These are phyloP conservation scores for Brachionus plicatilis DNA, from an alignment of 1,140 invertebrate genomes.

Conservation along the genomic window DNA sequence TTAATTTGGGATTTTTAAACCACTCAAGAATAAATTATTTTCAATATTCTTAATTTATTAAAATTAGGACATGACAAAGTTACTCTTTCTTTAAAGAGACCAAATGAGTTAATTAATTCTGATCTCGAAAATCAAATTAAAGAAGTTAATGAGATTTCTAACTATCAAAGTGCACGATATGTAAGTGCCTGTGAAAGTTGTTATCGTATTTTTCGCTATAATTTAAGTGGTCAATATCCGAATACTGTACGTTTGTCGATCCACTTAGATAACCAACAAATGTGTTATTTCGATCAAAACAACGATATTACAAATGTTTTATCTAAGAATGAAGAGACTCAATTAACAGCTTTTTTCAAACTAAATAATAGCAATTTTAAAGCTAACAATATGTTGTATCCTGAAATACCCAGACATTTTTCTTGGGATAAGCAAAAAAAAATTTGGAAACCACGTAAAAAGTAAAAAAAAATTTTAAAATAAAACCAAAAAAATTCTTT, in stretches of 20 bases:
- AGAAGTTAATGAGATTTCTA: constrained; percentile 41
- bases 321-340: background rate
- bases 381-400: background rate
- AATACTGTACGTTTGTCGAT: constrained; percentile 20
- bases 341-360: constrained; percentile 28
- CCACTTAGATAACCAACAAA: constrained; percentile 41
- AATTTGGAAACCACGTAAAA: background rate
- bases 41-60: constrained; percentile 38
- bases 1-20: background rate
- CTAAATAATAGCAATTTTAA: background rate
- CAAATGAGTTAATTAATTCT: background rate
- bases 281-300: constrained; percentile 26
- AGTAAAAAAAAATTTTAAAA: background rate
- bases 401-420: constrained; percentile 1
- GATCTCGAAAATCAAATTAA: background rate
- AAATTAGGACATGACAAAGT: background rate
- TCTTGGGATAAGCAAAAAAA: background rate
- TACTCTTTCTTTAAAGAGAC: background rate
- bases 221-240: constrained; percentile 40
- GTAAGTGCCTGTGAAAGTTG: constrained; percentile 39
- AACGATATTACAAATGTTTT: background rate
- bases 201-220: constrained; percentile 22
- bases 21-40: background rate
- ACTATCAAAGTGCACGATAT: constrained; percentile 42
- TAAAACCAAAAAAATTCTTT: background rate